Base-by-base conservation (phyloP, 2,113 vertebrate genomes). In the Chelonoidis abingdonii region DNA sequence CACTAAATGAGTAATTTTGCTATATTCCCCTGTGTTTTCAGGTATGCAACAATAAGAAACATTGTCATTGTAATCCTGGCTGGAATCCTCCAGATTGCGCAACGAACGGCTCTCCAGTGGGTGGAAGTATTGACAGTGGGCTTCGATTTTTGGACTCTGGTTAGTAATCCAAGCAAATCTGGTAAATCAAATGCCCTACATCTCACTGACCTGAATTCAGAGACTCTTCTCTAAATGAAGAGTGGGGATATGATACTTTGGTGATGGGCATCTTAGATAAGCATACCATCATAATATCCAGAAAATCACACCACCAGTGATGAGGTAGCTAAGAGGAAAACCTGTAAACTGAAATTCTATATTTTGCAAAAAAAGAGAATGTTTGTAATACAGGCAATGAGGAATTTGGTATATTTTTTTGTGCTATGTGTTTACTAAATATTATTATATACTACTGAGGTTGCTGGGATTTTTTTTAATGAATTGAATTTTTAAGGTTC, bases 81-180 rank as follows among this genome's bases (percentile, higher is more conserved):
- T 98, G 97, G 97, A 29, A 80, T 13, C 97, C 97, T 11, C 97
- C 97, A 0, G 25, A 94, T 83, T 97, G 97, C 86, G 44, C 0
- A 0, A 38, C 0, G 2, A 80, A 2, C 69, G 95, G 86, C 0
- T 35, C 49, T 0, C n/a, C 0, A 7, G 0, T 1, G 0, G 80
- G 95, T 10, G 86, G 92, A 0, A 91, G 95, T 13, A 0, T 3
- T 0, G 90, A 87, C 83, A 83, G 95, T 1, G 27, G 83, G 8
- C 2, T 54, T 8, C 92, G 19, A 35, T 3, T 6, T 35, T 0
- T 1, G 0, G 21, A 35, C 0, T 2, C 5, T 3, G 90, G 97
- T 97, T 1, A 90, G 96, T 24, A 8, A 44, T 14, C n/a, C 0
- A 29, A 9, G 35, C 9, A 53, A n/a, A 52, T 24, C 35, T 14